A percentile compares a stretch with the other conserved stretches of the same genome.
Evolutionary conservation across 1,140 invertebrate species (phyloP).

Genomic region (Phymorhynchus buccinoides): DNA sequence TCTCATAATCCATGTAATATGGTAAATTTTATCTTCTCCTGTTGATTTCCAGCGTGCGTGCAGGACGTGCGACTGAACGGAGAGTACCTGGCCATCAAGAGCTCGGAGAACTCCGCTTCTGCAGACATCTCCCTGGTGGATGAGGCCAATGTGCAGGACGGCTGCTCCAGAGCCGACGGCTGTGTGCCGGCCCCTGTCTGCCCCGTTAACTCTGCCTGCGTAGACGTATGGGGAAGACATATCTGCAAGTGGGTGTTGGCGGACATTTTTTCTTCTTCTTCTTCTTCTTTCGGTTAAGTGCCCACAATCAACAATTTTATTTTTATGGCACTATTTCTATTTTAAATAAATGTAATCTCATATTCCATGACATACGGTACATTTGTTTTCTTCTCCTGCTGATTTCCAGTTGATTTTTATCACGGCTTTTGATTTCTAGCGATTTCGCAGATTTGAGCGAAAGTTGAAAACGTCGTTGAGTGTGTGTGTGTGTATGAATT

Average conservation of each 20-base stretch:
- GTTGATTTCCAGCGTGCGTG: slow-evolving; percentile 79
- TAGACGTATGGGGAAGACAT: slow-evolving; percentile 92
- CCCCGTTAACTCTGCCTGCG: slow-evolving; percentile 86
- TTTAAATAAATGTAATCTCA: no score
- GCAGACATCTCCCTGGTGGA: slow-evolving; percentile 85
- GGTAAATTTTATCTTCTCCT: slow-evolving; percentile 68
- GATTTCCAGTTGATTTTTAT: no score
- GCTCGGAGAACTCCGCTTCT: slow-evolving; percentile 83
- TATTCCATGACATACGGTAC: no score
- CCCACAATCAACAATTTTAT: no score
- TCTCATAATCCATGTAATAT: no score
- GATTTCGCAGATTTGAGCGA: no score
- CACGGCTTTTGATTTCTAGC: no score
- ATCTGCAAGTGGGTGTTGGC: slow-evolving; percentile 89
- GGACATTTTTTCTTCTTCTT: not conserved
- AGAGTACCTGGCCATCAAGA: slow-evolving; percentile 92
- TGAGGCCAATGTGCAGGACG: slow-evolving; percentile 87
- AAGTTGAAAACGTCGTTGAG: no score
- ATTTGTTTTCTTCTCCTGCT: no score
- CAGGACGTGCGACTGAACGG: slow-evolving; percentile 91
- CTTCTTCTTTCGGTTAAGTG: no score
- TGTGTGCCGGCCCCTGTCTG: slow-evolving; percentile 85
- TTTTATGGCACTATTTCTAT: not conserved
- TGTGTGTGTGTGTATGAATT: no score
- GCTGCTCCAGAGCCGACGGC: slow-evolving; percentile 95